phyloP scores from a whole-genome alignment of 2,888 invertebrate species.

The Spodoptera littoralis region DNA sequence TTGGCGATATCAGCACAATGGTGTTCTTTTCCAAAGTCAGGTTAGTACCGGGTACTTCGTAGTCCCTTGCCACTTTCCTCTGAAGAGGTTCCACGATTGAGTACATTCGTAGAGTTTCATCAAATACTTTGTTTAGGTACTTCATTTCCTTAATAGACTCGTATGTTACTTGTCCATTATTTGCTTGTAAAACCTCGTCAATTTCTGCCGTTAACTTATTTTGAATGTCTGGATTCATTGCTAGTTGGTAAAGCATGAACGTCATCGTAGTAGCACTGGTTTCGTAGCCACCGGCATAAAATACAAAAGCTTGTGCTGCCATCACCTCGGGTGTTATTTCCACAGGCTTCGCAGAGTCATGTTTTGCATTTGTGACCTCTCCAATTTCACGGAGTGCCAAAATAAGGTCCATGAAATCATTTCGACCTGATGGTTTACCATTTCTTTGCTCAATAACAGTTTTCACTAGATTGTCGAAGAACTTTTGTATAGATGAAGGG shows the following conservation, averaged over 20 bases:
- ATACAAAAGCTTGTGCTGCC: conserved; percentile 78
- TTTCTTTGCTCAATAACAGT: conserved; percentile 63
- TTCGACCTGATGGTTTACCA: conserved; percentile 61
- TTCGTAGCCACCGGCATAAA: conserved; percentile 82
- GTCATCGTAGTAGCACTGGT: conserved; percentile 78
- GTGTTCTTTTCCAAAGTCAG: conserved; percentile 70
- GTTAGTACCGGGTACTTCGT: conserved; percentile 73
- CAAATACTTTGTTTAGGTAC: conserved; percentile 75
- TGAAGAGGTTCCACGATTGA: conserved; percentile 77
- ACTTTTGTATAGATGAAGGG: conserved; percentile 53
- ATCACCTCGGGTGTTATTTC: conserved; percentile 70
- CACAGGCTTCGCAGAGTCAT: conserved; percentile 50
- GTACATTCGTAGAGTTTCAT: conserved; percentile 78
- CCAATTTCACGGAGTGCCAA: conserved; percentile 64
- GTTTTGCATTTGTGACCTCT: conserved; percentile 52
- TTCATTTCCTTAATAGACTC: conserved; percentile 74
- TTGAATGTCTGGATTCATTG: conserved; percentile 72
- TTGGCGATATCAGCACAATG: conserved; percentile 67
- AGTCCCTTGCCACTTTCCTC: conserved; percentile 68
- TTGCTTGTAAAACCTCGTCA: conserved; percentile 61
- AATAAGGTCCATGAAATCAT: conserved; percentile 73
- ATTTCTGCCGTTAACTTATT: conserved; percentile 69
- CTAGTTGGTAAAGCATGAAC: conserved; percentile 57
- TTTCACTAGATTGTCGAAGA: conserved; percentile 62
- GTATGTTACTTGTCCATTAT: conserved; percentile 72